Evolutionary conservation across 37 sponge, comb jelly and placozoan species (phyloP), one percentile per base, ranked within the genome.

Genomic region (Axinella damicornis): DNA sequence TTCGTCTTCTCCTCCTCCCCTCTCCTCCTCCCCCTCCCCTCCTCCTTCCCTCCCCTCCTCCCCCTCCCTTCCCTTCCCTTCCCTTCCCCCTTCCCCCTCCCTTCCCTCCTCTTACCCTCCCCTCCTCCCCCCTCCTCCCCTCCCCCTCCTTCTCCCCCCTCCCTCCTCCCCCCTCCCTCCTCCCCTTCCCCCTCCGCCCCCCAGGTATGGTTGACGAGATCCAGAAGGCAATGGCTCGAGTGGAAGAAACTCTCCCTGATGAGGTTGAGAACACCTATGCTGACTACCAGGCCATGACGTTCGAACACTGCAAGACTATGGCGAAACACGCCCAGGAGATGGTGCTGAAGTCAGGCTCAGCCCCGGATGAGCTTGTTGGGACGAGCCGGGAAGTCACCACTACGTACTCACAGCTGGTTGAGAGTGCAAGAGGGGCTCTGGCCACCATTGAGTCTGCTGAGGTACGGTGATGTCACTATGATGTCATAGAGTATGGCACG

Each of bases 251-350:
- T 5, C 61, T 76, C 2, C 61, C 54, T 5, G 82, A 77, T 17
- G 89, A 87, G 31, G 62, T 83, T 18, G 74, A 68, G 24, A 81
- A 84, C 53, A 79, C 77, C 25, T 97, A 85, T 40, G 78, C 87
- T 77, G 95, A 89, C 73, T 97, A 89, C 76, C 97, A 97, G 71
- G 80, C 75, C 5, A 73, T 52, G 27, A 81, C 87, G 34, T 83
- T 92, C 30, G 25, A 78, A 46, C 77, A 80, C 53, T 89, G 88
- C 76, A 89, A 89, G 80, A 86, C 37, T 19, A 78, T 96, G 21
- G 85, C 86, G 30, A 85, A 74, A 35, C 75, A 84, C n/a, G 79
- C 90, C 31, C 95, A 95, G 74, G 93, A 94, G 9, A 83, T 89
- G 82, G 92, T 90, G 33, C 52, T 59, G 25, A 76, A 79, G 70